A percentile compares a stretch with the other conserved stretches of the same genome.
phyloP scores from a whole-genome alignment of 2,113 vertebrate species.

The Aptenodytes forsteri region DNA sequence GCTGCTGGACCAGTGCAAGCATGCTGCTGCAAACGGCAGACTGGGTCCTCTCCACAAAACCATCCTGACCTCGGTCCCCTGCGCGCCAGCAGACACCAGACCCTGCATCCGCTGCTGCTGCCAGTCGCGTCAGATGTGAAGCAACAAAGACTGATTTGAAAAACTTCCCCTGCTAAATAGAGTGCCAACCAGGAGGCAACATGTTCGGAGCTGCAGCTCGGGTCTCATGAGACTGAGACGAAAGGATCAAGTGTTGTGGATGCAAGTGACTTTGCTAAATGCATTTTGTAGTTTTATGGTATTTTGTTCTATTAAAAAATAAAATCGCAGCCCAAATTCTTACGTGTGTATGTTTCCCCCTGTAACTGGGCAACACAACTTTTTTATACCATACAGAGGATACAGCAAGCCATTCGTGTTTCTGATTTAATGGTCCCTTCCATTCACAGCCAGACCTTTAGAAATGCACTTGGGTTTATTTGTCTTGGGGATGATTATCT shows the following conservation, averaged over 20 bases:
- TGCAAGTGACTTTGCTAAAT: background rate
- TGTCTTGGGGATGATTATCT: background rate
- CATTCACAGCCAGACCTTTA: background rate
- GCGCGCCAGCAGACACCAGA: background rate
- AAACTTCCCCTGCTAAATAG: background rate
- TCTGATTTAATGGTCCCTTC: background rate
- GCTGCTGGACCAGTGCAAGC: background rate
- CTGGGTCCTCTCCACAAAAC: background rate
- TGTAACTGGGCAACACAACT: background rate
- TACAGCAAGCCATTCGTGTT: background rate
- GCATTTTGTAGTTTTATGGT: background rate
- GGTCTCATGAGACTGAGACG: background rate
- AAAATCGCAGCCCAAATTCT: background rate
- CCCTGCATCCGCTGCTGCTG: accelerated
- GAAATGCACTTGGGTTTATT: background rate
- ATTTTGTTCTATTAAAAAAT: background rate
- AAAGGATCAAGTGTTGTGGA: background rate
- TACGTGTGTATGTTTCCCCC: background rate
- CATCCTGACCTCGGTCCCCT: background rate
- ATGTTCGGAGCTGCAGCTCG: background rate
- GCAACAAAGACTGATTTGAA: background rate
- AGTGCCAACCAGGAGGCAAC: background rate
- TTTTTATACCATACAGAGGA: background rate
- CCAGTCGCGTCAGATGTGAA: accelerated
- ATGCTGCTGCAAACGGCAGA: background rate